phyloP scores from a whole-genome alignment of 2,113 vertebrate species.

The Thymallus thymallus region DNA sequence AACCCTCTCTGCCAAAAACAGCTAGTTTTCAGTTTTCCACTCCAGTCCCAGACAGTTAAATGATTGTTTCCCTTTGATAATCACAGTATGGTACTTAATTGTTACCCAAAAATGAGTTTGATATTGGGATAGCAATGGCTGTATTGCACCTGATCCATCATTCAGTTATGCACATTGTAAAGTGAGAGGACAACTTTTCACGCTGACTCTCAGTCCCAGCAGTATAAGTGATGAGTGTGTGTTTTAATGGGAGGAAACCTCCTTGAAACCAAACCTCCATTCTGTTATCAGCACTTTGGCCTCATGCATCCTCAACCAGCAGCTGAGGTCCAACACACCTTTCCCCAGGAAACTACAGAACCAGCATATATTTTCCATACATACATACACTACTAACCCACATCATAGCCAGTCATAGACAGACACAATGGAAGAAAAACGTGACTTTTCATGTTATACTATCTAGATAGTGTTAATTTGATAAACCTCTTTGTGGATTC shows the following conservation, averaged over 20 bases:
- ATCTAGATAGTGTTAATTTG: too few relatives aligned
- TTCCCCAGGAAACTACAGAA: too few relatives aligned
- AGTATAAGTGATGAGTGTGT: constrained; percentile 32
- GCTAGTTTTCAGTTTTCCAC: neutral
- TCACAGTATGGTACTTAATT: too few relatives aligned
- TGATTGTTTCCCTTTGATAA: too few relatives aligned
- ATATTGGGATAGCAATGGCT: too few relatives aligned
- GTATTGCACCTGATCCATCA: too few relatives aligned
- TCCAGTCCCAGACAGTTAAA: too few relatives aligned
- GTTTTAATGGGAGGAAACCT: constrained; percentile 40
- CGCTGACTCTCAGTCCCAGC: neutral
- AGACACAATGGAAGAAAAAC: too few relatives aligned
- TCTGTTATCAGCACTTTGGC: constrained; percentile 33
- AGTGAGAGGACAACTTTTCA: neutral
- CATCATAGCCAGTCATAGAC: neutral
- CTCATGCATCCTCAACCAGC: too few relatives aligned
- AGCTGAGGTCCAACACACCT: too few relatives aligned
- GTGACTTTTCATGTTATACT: constrained; percentile 21
- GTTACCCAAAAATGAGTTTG: too few relatives aligned
- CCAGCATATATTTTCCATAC: neutral
- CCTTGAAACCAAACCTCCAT: constrained; percentile 23
- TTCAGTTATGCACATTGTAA: neutral
- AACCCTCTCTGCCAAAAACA: constrained; percentile 40
- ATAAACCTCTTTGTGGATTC: neutral
- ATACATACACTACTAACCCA: neutral